phyloP scores from a whole-genome alignment of 2,888 invertebrate species.

The Drosophila suboccidentalis region DNA sequence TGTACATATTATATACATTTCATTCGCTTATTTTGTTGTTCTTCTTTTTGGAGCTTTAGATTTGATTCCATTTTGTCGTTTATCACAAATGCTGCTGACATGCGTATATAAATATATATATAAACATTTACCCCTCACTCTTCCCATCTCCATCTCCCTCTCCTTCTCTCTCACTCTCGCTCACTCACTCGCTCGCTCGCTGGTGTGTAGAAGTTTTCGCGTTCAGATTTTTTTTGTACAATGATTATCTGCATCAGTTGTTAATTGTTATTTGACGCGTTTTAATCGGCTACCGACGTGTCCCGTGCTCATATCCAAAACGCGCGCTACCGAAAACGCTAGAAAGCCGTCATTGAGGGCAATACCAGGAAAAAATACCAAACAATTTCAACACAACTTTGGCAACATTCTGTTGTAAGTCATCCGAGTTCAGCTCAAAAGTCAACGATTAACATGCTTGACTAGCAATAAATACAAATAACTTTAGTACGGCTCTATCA shows the following conservation, averaged over 20 bases:
- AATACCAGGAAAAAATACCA: conserved; percentile 11
- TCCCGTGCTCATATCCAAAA: conserved; percentile 52
- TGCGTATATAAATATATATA: conserved; percentile 36
- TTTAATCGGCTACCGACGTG: conserved; percentile 82
- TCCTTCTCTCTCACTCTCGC: conserved; percentile 10
- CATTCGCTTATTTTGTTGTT: conserved; percentile 48
- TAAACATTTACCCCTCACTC: too few relatives aligned
- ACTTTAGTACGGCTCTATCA: not conserved
- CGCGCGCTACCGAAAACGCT: conserved; percentile 18
- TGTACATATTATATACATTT: conserved; percentile 56
- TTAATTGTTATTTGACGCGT: conserved; percentile 85
- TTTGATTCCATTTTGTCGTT: conserved; percentile 81
- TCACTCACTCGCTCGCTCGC: conserved; percentile 25
- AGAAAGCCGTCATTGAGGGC: not conserved
- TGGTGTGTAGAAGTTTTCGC: conserved; percentile 67
- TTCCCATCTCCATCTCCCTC: not conserved
- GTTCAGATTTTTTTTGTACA: conserved; percentile 81
- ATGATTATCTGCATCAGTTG: conserved; percentile 84
- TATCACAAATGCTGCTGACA: conserved; percentile 76
- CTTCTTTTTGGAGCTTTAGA: conserved; percentile 77
- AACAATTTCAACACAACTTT: conserved; percentile 5
- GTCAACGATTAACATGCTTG: not conserved
- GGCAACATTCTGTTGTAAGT: conserved; percentile 7
- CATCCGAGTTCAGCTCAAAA: not conserved
- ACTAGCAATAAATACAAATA: not conserved